Evolutionary conservation across 2,888 invertebrate species (phyloP), one percentile per base, ranked within the genome.

Genomic region (Meiosimyza decipiens): DNA sequence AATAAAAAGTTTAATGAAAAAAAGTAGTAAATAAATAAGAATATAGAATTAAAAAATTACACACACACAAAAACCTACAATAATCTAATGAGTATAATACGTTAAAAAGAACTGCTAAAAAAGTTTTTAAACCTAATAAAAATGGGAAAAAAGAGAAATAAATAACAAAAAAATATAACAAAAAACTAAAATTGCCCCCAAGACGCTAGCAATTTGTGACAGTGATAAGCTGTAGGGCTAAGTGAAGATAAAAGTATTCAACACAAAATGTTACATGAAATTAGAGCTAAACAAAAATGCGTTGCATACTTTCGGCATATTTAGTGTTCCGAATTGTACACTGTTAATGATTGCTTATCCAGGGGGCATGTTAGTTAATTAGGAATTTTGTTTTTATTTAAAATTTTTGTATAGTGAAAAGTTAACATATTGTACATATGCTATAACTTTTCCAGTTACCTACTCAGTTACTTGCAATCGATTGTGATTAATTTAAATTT

Each of bases 401-500:
- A 40, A 40, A 40, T 40, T 40, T 40, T 40, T 40, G 40, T 40
- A 40, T 7, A 40, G 40, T 40, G 9, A 40, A 40, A 40, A 9
- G 40, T 40, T 40, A 40, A 40, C 54, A 67, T n/a, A 33, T 28
- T 60, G 3, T 57, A 67, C 67, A 18, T 12, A 67, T 11, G 55
- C 71, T 73, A 73, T 57, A 18, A 63, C 67, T 67, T 62, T 71
- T 63, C 12, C 54, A 72, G 15, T 51, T 33, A 65, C 55, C 49
- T 28, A 64, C 62, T 72, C 71, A 73, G 50, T 66, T 57, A 74
- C 73, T 69, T 72, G 71, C 70, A 71, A 73, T 71, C 72, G 60
- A 75, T 72, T 75, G 75, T 75, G 75, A 75, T 75, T 72, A 72
- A 52, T 71, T 60, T 70, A 66, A 54, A 60, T 60, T 68, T 60